Base-by-base conservation (phyloP, 2,797 vertebrate species). In the Cryptoblepharus egeriae region DNA sequence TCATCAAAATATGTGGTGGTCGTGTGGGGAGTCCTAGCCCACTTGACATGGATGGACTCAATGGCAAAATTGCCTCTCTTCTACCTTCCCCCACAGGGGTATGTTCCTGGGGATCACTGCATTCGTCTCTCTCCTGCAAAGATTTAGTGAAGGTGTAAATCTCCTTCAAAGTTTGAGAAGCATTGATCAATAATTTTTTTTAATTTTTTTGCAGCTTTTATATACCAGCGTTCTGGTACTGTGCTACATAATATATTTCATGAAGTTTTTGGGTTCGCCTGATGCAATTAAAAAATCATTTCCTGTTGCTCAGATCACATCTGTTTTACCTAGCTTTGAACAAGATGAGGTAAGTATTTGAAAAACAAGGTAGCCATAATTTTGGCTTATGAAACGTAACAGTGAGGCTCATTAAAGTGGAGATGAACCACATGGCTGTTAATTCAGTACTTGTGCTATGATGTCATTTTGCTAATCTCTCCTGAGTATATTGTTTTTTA, bases 201-300 rank as follows among this genome's bases (percentile, higher is more conserved):
- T n/a, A n/a, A n/a, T n/a, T n/a, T n/a, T 83, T 2, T 85, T 80
- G 30, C 84, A 99, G 98, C 92, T 97, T 93, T 93, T 97, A 49
- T 99, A 98, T 92, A 96, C 97, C 81, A 95, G 95, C n/a, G 92
- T 97, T 85, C 92, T 99, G 90, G 96, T 98, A 52, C 88, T 97
- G 57, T 98, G 97, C 93, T 99, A 99, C 37, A 73, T 92, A 45
- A 75, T 93, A 78, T 98, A 98, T 92, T 99, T 99, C 92, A 57
- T 95, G 80, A 94, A 80, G 85, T 98, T 98, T 92, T 76, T 98
- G 94, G 96, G 96, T 26, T 98, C 98, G 76, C 89, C 95, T 91
- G 96, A 97, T 83, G 96, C 97, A 71, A 88, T 86, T 5, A 96
- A 94, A 91, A 97, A 95, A 79, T 92, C 83, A 52, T 98, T 99